A percentile compares a stretch with the other conserved stretches of the same genome.
These are phyloP conservation scores for Melanostoma mellinum DNA, from an alignment of 2,888 invertebrate species.

Conservation along the genomic window DNA sequence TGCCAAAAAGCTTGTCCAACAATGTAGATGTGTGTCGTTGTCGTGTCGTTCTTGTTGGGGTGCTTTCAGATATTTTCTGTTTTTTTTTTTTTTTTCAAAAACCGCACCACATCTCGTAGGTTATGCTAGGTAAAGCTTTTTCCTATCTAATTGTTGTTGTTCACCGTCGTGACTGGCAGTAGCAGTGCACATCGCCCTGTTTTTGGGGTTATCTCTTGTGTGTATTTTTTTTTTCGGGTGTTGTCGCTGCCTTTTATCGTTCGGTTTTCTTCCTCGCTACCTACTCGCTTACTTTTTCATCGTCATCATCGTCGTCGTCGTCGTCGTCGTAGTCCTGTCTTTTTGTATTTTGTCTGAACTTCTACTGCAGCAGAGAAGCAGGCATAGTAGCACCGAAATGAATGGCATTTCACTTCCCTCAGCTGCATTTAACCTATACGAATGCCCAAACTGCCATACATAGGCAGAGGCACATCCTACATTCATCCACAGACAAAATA, in stretches of 20 bases:
- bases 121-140: constrained; percentile 65
- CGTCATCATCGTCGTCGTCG: constrained; percentile 18
- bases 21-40: constrained; percentile 58
- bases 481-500: constrained; percentile 29
- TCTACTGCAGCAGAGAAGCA: constrained; percentile 64
- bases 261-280: constrained; percentile 36
- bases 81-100: constrained; percentile 10
- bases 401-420: constrained; percentile 67
- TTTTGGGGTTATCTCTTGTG: constrained; percentile 38
- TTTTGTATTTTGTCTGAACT: constrained; percentile 42
- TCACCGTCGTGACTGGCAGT: constrained; percentile 16
- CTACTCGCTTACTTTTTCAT: constrained; percentile 5
- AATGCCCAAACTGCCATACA: constrained; percentile 26
- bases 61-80: background rate
- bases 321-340: constrained; percentile 47
- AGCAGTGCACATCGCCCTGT: constrained; percentile 55
- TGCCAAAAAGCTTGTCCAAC: constrained; percentile 63
- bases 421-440: constrained; percentile 69
- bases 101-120: constrained; percentile 64
- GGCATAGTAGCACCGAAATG: constrained; percentile 38
- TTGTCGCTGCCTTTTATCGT: constrained; percentile 58
- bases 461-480: constrained; percentile 10
- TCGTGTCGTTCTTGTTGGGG: constrained; percentile 22
- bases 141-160: constrained; percentile 20
- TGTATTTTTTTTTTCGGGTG: constrained; percentile 39